phyloP scores from a whole-genome alignment of 2,888 invertebrate genomes.

The Tetranychus truncatus region DNA sequence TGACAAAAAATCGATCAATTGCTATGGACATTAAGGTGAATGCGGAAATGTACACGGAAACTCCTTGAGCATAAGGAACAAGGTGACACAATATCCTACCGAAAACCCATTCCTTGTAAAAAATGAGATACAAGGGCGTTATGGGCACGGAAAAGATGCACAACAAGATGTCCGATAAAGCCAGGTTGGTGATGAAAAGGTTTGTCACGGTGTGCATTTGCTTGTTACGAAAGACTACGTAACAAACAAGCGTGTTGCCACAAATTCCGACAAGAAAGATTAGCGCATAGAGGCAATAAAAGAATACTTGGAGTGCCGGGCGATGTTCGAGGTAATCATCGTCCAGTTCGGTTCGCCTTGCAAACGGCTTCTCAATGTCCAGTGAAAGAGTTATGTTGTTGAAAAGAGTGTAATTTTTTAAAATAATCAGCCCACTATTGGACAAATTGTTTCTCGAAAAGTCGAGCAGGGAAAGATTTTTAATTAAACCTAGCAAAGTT shows the following conservation, averaged over 20 bases:
- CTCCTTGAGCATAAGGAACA: conserved; percentile 79
- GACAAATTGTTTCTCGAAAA: neutral
- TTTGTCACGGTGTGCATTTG: conserved; percentile 97
- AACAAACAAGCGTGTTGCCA: conserved; percentile 79
- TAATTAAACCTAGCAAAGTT: neutral
- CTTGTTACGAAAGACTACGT: conserved; percentile 72
- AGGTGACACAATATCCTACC: conserved; percentile 75
- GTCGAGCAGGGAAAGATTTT: neutral
- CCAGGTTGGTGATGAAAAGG: conserved; percentile 87
- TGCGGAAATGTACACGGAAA: conserved; percentile 91
- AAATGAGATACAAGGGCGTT: conserved; percentile 79
- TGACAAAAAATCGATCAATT: conserved; percentile 88
- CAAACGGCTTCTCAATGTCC: neutral
- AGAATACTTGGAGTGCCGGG: conserved; percentile 47
- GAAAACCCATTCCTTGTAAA: conserved; percentile 58
- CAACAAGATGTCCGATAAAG: conserved; percentile 78
- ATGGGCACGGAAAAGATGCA: conserved; percentile 87
- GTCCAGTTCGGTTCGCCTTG: neutral
- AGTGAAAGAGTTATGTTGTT: neutral
- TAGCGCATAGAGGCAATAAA: conserved; percentile 52
- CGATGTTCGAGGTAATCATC: conserved; percentile 4
- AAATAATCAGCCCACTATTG: neutral
- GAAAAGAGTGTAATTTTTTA: neutral
- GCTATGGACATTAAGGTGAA: conserved; percentile 91
- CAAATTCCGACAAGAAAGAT: conserved; percentile 73